Evolutionary conservation across 2,888 invertebrate genomes (phyloP).

Genomic region (Stratiomys singularior): DNA sequence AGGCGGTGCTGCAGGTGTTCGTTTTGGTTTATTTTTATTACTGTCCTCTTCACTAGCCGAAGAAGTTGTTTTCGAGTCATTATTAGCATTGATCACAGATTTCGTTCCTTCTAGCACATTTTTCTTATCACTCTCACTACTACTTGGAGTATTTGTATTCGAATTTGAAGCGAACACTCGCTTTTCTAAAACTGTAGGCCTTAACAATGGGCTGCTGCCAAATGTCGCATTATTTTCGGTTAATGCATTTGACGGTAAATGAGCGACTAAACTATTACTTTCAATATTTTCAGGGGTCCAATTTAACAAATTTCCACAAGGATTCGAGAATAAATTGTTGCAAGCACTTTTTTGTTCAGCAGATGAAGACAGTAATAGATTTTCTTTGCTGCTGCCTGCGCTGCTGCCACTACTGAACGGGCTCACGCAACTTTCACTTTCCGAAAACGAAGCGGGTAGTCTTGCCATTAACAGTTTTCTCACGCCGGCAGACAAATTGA

Average conservation of each 20-base stretch:
- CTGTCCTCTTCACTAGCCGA: conserved; percentile 11
- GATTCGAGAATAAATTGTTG: conserved; percentile 45
- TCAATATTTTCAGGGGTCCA: conserved; percentile 44
- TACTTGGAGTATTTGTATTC: conserved; percentile 27
- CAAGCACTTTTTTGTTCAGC: background rate
- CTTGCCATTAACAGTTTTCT: conserved; percentile 75
- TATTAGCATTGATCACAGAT: conserved; percentile 36
- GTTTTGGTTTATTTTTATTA: conserved; percentile 35
- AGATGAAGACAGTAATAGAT: conserved; percentile 3
- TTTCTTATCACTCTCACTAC: conserved; percentile 12
- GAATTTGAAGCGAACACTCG: conserved; percentile 58
- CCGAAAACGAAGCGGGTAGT: conserved; percentile 74
- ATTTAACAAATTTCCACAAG: conserved; percentile 43
- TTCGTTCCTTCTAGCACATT: conserved; percentile 35
- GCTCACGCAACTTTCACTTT: conserved; percentile 48
- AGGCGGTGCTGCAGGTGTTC: background rate
- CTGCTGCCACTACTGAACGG: conserved; percentile 41
- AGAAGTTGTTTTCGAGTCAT: background rate
- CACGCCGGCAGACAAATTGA: conserved; percentile 78
- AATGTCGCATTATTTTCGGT: conserved; percentile 63
- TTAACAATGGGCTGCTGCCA: conserved; percentile 61
- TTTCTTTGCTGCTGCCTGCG: conserved; percentile 6
- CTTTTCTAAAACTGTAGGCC: conserved; percentile 62
- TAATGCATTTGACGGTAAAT: conserved; percentile 57
- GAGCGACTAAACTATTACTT: background rate